Evolutionary conservation across 2,888 invertebrate genomes (phyloP).

Genomic region (Hedychridium roseum): DNA sequence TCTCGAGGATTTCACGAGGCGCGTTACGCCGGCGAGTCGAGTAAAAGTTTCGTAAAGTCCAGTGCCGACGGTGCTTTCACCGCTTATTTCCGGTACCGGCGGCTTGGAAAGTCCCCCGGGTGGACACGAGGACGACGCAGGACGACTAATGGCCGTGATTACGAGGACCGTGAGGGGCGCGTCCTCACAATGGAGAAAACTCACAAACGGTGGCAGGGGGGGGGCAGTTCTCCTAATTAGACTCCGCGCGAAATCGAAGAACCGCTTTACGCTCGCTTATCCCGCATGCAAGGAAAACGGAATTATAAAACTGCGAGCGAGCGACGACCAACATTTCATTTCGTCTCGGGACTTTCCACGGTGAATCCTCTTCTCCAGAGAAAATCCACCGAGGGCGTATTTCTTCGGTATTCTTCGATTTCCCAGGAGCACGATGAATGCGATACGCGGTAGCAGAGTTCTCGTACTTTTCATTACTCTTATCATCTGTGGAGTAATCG

Average conservation of each 20-base stretch:
- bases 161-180: slow-evolving; percentile 20
- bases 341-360: slow-evolving; percentile 3
- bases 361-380: too few species aligned
- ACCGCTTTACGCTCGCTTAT: slow-evolving; percentile 23
- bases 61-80: slow-evolving; percentile 43
- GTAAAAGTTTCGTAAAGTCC: slow-evolving; percentile 36
- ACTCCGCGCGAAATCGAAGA: slow-evolving; percentile 25
- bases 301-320: slow-evolving; percentile 24
- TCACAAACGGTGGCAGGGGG: too few species aligned
- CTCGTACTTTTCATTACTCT: slow-evolving; percentile 17
- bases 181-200: slow-evolving; percentile 48
- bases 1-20: not conserved
- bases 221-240: not conserved
- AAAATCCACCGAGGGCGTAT: too few species aligned
- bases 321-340: slow-evolving; percentile 13
- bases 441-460: too few species aligned
- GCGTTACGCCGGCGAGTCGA: not conserved
- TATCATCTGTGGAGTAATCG: slow-evolving; percentile 12
- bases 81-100: slow-evolving; percentile 51
- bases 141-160: slow-evolving; percentile 40
- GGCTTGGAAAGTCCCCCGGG: slow-evolving; percentile 32
- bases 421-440: too few species aligned
- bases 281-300: slow-evolving; percentile 10
- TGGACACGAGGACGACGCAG: slow-evolving; percentile 3
- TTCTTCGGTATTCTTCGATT: too few species aligned